Conservation (phyloP, 2,888 invertebrate species). For the Phyto melanocephala region DNA sequence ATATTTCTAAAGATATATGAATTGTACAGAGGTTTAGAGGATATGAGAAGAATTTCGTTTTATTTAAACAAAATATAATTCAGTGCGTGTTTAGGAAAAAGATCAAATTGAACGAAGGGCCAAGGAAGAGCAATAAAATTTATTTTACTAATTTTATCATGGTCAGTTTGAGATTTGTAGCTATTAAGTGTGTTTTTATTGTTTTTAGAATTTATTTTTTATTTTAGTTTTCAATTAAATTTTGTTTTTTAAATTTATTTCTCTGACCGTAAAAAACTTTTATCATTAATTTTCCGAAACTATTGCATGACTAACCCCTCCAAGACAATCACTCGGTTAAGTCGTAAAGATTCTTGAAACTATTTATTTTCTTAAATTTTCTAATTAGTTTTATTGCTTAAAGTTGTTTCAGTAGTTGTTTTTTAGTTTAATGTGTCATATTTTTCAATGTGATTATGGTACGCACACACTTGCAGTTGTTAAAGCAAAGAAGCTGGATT, state of each 20-base stretch:
- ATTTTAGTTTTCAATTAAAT: background rate
- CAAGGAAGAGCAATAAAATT: too few relatives aligned
- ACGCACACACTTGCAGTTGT: background rate
- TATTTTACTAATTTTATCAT: background rate
- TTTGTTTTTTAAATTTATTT: background rate
- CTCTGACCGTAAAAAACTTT: conserved; percentile 16
- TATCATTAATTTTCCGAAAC: background rate
- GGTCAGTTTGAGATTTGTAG: background rate
- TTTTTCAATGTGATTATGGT: background rate
- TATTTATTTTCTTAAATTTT: background rate
- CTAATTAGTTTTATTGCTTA: background rate
- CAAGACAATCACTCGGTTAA: background rate
- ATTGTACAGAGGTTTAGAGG: too few relatives aligned
- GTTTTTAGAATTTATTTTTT: background rate
- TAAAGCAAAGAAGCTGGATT: background rate
- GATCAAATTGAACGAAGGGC: too few relatives aligned
- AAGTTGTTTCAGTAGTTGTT: background rate
- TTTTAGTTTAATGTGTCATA: background rate
- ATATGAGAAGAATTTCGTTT: too few relatives aligned
- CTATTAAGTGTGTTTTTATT: background rate
- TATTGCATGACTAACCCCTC: conserved; percentile 18
- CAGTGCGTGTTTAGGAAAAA: background rate
- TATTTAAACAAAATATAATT: too few relatives aligned
- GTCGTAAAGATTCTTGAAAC: conserved; percentile 10
- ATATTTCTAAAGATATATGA: too few relatives aligned